A percentile compares a stretch with the other conserved stretches of the same genome.
phyloP scores from a whole-genome alignment of 2,888 invertebrate genomes.

The Chrysopilus asiliformis region DNA sequence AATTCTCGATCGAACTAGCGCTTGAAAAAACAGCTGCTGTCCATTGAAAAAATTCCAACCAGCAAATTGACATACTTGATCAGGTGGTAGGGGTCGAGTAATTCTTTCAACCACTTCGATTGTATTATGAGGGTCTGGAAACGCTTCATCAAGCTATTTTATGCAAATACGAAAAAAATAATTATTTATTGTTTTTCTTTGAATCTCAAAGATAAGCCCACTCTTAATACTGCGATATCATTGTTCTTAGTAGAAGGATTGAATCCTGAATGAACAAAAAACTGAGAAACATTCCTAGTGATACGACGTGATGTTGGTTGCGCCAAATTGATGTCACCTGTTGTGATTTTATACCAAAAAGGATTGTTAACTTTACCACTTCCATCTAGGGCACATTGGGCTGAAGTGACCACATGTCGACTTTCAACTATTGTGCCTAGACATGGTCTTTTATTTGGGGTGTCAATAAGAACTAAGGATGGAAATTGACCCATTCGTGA shows the following conservation, averaged over 20 bases:
- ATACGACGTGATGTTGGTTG: not conserved
- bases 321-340: slow-evolving; percentile 8
- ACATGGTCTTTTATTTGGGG: slow-evolving; percentile 6
- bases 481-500: slow-evolving; percentile 10
- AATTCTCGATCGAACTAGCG: no score
- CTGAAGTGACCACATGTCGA: slow-evolving; percentile 10
- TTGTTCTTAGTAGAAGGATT: slow-evolving; percentile 11
- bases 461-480: slow-evolving; percentile 6
- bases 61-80: slow-evolving; percentile 5
- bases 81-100: slow-evolving; percentile 1
- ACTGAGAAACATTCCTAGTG: not conserved
- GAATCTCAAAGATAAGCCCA: slow-evolving; percentile 2
- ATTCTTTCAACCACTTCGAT: slow-evolving; percentile 9
- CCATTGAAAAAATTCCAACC: no score
- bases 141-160: slow-evolving; percentile 6
- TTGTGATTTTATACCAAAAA: slow-evolving; percentile 7
- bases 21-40: no score
- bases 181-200: not conserved
- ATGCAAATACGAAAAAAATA: slow-evolving; percentile 1
- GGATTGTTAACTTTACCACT: slow-evolving; percentile 9
- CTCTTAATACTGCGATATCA: slow-evolving; percentile 13
- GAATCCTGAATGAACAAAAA: slow-evolving; percentile 11
- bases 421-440: slow-evolving; percentile 10
- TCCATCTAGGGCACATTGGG: slow-evolving; percentile 9
- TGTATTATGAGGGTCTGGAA: slow-evolving; percentile 8